phyloP scores from a whole-genome alignment of 1,140 invertebrate genomes.

The Varroa destructor region DNA sequence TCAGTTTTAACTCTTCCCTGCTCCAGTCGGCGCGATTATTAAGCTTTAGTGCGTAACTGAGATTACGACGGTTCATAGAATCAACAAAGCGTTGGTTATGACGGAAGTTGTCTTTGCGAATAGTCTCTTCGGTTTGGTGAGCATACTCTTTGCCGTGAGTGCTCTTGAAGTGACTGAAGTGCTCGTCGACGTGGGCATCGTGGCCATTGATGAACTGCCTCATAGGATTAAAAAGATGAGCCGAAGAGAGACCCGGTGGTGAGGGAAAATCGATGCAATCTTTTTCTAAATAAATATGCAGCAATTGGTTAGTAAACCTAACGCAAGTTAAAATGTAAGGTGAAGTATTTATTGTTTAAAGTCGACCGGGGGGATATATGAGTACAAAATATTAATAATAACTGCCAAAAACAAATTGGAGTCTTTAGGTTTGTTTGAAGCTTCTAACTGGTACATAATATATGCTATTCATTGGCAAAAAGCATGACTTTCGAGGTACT shows the following conservation, averaged over 20 bases:
- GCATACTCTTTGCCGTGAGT: slow-evolving; percentile 59
- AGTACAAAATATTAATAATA: neutral
- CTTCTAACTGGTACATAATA: slow-evolving; percentile 1
- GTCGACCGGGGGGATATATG: neutral
- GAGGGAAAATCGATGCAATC: slow-evolving; percentile 71
- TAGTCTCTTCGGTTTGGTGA: slow-evolving; percentile 51
- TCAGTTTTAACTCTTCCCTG: slow-evolving; percentile 59
- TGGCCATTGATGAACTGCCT: slow-evolving; percentile 64
- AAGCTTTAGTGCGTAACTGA: slow-evolving; percentile 58
- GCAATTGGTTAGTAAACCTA: neutral
- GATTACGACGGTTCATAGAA: slow-evolving; percentile 62
- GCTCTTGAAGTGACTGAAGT: slow-evolving; percentile 61
- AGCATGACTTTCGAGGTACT: neutral
- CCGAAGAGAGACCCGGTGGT: slow-evolving; percentile 57
- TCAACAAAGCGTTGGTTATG: slow-evolving; percentile 74
- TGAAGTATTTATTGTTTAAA: neutral
- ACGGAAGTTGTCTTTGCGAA: slow-evolving; percentile 63
- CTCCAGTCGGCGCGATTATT: slow-evolving; percentile 79
- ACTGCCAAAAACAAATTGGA: slow-evolving; percentile 21
- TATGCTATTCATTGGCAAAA: neutral
- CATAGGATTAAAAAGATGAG: slow-evolving; percentile 60
- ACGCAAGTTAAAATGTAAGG: neutral
- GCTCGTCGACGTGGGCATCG: slow-evolving; percentile 57
- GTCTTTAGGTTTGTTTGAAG: neutral
- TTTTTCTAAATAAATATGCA: slow-evolving; percentile 46